Evolutionary conservation across 2,888 invertebrate genomes (phyloP), one percentile per base, ranked within the genome.

Genomic region (Oscheius onirici): DNA sequence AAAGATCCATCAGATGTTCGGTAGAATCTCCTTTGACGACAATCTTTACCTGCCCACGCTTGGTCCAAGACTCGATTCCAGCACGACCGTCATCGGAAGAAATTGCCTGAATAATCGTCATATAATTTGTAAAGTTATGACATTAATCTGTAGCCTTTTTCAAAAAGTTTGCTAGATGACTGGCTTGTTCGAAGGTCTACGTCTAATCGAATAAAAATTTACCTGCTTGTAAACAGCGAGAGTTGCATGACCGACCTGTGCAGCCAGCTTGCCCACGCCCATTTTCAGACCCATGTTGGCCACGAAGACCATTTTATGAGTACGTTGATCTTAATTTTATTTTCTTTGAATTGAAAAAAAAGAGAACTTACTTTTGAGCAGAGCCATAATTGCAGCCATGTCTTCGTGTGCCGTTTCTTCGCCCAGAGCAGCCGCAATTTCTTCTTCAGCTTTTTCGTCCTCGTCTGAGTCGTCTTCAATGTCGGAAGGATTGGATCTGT

Each of bases 231-330:
- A 91, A 44, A 91, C 86, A 3, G 90, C 91, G 17, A 92, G 86
- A 52, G 91, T 90, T 26, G 91, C 91, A 87, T 92, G 92, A 0
- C 90, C 91, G 40, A 86, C 86, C 88, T 91, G 91, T 46, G 91
- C 90, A 22, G 91, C 90, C 46, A 91, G 87, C 87, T 92, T 92
- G 1, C 92, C 92, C 34, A 90, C 87, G 0, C 91, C 91, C 92
- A 92, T 92, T 76, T 90, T 89, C 61, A 92, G 87, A 28, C 90
- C 89, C 52, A 88, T 87, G 86, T 92, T 92, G 6, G 92, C 91
- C 34, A 92, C 90, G 87, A 92, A 91, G 24, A 91, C 91, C 92
- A 92, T 92, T 88, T 92, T 92, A 86, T 89, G 91, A 0, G 80
- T 80, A 8, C 84, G 77, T 13, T 69, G 68, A n/a, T 46, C 77